phyloP scores from a whole-genome alignment of 2,113 vertebrate genomes.

The Oreamnos americanus region DNA sequence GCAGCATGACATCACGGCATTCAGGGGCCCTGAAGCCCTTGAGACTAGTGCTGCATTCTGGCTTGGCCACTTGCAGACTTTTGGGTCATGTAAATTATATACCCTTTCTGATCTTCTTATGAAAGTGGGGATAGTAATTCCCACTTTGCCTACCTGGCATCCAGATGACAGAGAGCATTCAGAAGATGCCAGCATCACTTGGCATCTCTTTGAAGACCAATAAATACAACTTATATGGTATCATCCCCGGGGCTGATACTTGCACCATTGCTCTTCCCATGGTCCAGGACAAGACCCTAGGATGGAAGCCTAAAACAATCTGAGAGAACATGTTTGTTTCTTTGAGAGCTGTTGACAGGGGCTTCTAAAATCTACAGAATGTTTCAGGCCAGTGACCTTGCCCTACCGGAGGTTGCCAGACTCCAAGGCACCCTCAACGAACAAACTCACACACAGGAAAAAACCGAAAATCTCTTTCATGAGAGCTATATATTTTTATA shows the following conservation, averaged over 20 bases:
- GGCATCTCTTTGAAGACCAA: background rate
- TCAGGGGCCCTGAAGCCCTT: background rate
- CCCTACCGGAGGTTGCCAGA: background rate
- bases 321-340: background rate
- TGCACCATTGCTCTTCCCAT: too few species aligned
- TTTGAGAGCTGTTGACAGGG: background rate
- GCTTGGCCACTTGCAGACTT: too few species aligned
- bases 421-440: background rate
- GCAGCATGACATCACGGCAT: fast-evolving
- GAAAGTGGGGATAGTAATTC: background rate
- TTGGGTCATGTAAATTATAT: background rate
- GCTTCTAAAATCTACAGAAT: background rate
- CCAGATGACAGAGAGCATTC: background rate
- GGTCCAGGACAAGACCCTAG: background rate
- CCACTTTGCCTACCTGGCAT: background rate
- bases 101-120: background rate
- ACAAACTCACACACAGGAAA: background rate
- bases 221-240: background rate
- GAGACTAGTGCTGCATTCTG: background rate
- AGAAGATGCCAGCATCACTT: background rate
- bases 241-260: background rate
- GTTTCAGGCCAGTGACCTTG: background rate
- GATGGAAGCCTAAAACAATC: background rate
- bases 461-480: background rate
- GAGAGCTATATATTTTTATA: background rate